A percentile compares a stretch with the other conserved stretches of the same genome.
These are phyloP conservation scores for Cryptosula pallasiana DNA, from an alignment of 2,888 invertebrate genomes.

Conservation along the genomic window DNA sequence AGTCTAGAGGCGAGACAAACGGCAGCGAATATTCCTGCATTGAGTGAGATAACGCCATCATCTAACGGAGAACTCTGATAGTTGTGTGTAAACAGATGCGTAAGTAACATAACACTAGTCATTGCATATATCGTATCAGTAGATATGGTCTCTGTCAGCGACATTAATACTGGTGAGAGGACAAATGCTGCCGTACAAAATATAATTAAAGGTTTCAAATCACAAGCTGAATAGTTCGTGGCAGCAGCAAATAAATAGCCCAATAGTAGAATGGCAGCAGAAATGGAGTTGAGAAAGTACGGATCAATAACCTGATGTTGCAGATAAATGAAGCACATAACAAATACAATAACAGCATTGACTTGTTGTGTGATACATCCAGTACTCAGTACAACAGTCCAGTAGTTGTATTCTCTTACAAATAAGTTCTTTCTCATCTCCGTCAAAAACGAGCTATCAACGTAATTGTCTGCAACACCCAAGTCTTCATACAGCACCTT, in stretches of 20 bases:
- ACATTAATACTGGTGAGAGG: constrained; percentile 84
- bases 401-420: constrained; percentile 67
- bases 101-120: constrained; percentile 76
- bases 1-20: constrained; percentile 90
- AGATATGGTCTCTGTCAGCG: constrained; percentile 90
- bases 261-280: background rate
- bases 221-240: constrained; percentile 49
- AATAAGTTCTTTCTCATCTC: constrained; percentile 78
- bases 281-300: constrained; percentile 22
- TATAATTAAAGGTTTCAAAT: constrained; percentile 70
- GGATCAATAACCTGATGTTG: constrained; percentile 32
- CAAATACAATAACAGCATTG: constrained; percentile 57
- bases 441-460: constrained; percentile 76
- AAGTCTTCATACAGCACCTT: constrained; percentile 85
- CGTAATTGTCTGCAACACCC: constrained; percentile 85
- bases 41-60: constrained; percentile 81
- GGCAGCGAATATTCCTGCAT: constrained; percentile 89
- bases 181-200: constrained; percentile 81
- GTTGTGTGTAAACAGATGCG: constrained; percentile 86
- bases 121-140: constrained; percentile 95
- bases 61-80: constrained; percentile 72
- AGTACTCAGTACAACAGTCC: constrained; percentile 69
- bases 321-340: constrained; percentile 47
- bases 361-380: constrained; percentile 75
- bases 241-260: background rate